Base-by-base conservation (phyloP, 1,140 invertebrate genomes). In the Drosophila navojoa region DNA sequence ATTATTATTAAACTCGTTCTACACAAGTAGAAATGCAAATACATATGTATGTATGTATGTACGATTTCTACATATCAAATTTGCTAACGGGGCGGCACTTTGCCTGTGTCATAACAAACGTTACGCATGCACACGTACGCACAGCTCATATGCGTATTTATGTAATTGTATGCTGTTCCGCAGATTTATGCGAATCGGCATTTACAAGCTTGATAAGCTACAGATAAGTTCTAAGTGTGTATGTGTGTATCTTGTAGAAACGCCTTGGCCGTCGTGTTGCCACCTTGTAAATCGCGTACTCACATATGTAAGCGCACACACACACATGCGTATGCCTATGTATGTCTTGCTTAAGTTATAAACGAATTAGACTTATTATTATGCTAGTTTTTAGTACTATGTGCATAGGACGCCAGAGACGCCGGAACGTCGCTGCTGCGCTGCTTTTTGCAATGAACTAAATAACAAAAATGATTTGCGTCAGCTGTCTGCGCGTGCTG, bases 381-480 rank as follows among this genome's bases (percentile, higher is more conserved):
- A 68, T 68, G 9, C 55, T 60, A 55, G 13, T 68, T 72, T 72
- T 49, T 49, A 45, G 55, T 68, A 60, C 49, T 59, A 29, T 60
- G 47, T 57, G 25, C 60, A 68, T 67, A 25, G 15, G 69, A 40
- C 42, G 53, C n/a, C 16, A 47, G 15, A 22, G 44, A 57, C 42
- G 40, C 27, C 57, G 7, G 55, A 42, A 35, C 45, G 49, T 27
- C 16, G 45, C 35, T 55, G 32, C 16, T 22, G 25, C 25, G 49
- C 70, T 15, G 58, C 42, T 15, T 16, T 22, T 54, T 54, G 22
- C 40, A 60, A 59, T 67, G 10, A 72, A 72, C 70, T 72, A 29
- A 53, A 49, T 44, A 67, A 47, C 29, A 2, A 2, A 47, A 47
- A 60, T 55, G 47, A 68, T 72, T 38, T 59, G 42, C 19, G 35